Base-by-base conservation (phyloP, 37 sponge, comb jelly and placozoan species). In the Axinella damicornis region DNA sequence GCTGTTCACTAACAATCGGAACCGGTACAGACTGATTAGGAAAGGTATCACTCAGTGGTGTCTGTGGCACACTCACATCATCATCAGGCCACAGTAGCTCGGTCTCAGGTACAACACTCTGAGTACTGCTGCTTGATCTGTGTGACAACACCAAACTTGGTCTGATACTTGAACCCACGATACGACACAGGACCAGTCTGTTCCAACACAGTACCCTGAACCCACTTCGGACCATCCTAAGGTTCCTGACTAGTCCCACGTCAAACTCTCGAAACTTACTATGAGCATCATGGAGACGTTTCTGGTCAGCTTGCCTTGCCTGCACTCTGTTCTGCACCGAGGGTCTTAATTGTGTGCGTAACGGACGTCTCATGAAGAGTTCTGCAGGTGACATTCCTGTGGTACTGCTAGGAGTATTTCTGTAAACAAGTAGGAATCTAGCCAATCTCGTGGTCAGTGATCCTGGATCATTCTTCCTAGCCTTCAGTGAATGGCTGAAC, bases 301-400 rank as follows among this genome's bases (percentile, higher is more conserved):
- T 76, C 36, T 76, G 76, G 31, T 76, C 76, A 5, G 60, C 32
- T 35, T 76, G 76, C 33, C 27, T 76, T 31, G 22, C 27, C 21
- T 12, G 35, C 30, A 76, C 59, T n/a, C 33, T 27, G 14, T 28
- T 57, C 5, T 22, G 6, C 30, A 76, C 59, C 12, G 36, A 57
- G 25, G 76, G 76, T 57, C 58, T 55, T 17, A 76, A 2, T 38
- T 56, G 24, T 54, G 59, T 57, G 0, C 76, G 59, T 16, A 76
- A 57, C 2, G 56, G 36, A 55, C 60, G 76, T 25, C 56, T 54
- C 56, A 76, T 16, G 36, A 76, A 57, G 24, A 74, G 32, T 52
- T 74, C 75, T 9, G 75, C 75, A 20, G 57, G 75, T 41, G 75
- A 17, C 55, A 53, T 57, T 53, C 75, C 75, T 53, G 75, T 74